Evolutionary conservation across 2,113 vertebrate species (phyloP).

Genomic region (Triplophysa rosa): DNA sequence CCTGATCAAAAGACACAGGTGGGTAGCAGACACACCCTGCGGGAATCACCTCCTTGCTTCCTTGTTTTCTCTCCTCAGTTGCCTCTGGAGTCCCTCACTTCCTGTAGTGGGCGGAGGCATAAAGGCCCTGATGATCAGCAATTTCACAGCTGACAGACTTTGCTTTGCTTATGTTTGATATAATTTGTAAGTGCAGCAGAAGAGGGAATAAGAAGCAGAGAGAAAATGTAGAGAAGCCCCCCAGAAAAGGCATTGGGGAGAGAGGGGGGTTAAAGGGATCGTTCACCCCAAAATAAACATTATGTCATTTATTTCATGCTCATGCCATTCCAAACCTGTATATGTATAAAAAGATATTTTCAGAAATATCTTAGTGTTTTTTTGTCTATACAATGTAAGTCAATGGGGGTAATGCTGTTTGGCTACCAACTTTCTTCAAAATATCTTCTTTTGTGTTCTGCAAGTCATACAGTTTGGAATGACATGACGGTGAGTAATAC

Average conservation of each 20-base stretch:
- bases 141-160: constrained; percentile 81
- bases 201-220: background rate
- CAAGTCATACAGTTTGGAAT: no score
- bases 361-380: no score
- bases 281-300: no score
- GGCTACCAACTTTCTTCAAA: no score
- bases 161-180: constrained; percentile 70
- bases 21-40: constrained; percentile 62
- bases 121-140: constrained; percentile 75
- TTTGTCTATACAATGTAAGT: no score
- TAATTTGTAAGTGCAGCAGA: constrained; percentile 66
- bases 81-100: constrained; percentile 47
- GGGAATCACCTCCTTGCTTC: constrained; percentile 48
- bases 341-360: background rate
- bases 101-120: constrained; percentile 66
- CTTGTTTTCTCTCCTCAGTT: constrained; percentile 30
- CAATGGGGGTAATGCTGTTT: no score
- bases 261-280: background rate
- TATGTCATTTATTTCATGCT: no score
- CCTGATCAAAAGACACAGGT: constrained; percentile 51
- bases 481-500: no score
- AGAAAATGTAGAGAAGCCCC: constrained; percentile 32
- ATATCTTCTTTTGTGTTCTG: no score
- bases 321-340: no score
- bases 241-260: background rate